Evolutionary conservation across 2,888 invertebrate species (phyloP), one percentile per base, ranked within the genome.

Genomic region (Drosophila cognata): DNA sequence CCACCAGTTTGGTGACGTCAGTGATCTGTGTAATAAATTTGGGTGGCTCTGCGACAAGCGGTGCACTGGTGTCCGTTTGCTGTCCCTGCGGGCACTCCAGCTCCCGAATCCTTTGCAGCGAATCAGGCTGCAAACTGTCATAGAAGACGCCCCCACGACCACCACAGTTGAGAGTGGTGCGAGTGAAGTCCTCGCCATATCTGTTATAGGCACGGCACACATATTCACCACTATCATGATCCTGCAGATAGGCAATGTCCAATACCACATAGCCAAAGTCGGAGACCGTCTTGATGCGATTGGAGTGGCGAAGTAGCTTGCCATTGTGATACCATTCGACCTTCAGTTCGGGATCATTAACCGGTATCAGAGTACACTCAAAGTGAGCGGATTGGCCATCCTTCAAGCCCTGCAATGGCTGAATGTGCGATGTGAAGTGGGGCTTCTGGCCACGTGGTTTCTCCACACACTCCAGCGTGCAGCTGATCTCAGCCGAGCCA

Each of bases 311-410:
- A 81, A 99, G 93, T 0, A 98, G 97, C 90, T 97, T 95, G 7
- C 98, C 98, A 92, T 99, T 98, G 91, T 98, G 98, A 94, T 97
- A 99, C 99, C 99, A 99, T 94, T 99, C 99, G 31, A 98, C 97
- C 91, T 97, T 96, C 94, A 99, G 95, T 51, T 97, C 96, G 4
- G 98, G 98, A 93, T 99, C 99, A 76, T 98, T 98, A 10, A 98
- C 97, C 4, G 99, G 99, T 25, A 98, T 95, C 56, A 99, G 94
- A 4, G 97, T 98, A 91, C 98, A 98, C 94, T 99, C 99, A 92
- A 98, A 98, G 94, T 98, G 98, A 74, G 97, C 98, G 0, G 98
- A 96, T 92, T 98, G 97, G 4, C 98, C 98, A 92, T 99, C 99
- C 92, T 97, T 97, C 65, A 98, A 94, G 52, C 96, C 96, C 77